phyloP scores from a whole-genome alignment of 2,888 invertebrate species.

The Mystacides longicornis region DNA sequence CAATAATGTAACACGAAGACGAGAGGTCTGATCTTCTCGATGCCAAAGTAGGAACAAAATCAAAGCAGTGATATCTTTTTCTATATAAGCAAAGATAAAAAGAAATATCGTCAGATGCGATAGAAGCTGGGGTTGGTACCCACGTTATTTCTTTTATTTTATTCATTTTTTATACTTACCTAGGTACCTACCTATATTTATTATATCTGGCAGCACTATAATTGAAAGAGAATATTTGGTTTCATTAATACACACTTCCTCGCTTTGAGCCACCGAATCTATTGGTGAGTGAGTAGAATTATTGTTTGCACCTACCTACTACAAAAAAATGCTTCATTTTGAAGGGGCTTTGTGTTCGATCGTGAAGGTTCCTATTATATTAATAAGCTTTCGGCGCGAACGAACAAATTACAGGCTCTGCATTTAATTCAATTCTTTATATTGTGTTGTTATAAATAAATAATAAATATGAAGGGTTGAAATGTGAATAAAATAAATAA shows the following conservation, averaged over 20 bases:
- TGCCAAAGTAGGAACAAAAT: too few species aligned
- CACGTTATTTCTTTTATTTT: too few species aligned
- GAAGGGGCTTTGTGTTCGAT: constrained; percentile 6
- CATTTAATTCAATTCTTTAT: constrained; percentile 14
- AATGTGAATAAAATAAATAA: constrained; percentile 21
- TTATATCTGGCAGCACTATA: background rate
- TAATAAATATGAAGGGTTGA: constrained; percentile 8
- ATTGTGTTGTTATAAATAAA: background rate
- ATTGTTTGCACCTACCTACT: too few species aligned
- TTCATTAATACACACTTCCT: background rate
- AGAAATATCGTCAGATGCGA: too few species aligned
- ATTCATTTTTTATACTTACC: too few species aligned
- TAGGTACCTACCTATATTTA: too few species aligned
- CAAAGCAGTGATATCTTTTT: too few species aligned
- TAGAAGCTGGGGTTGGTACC: too few species aligned
- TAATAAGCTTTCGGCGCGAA: constrained; percentile 19
- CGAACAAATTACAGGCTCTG: constrained; percentile 21
- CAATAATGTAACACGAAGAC: too few species aligned
- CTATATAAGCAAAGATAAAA: too few species aligned
- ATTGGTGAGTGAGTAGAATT: background rate
- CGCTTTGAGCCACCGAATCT: background rate
- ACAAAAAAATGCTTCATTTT: background rate
- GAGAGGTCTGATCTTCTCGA: too few species aligned
- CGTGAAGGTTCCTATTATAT: constrained; percentile 7
- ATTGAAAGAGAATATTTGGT: too few species aligned